phyloP scores from a whole-genome alignment of 2,113 vertebrate genomes.

The Hyla sarda region DNA sequence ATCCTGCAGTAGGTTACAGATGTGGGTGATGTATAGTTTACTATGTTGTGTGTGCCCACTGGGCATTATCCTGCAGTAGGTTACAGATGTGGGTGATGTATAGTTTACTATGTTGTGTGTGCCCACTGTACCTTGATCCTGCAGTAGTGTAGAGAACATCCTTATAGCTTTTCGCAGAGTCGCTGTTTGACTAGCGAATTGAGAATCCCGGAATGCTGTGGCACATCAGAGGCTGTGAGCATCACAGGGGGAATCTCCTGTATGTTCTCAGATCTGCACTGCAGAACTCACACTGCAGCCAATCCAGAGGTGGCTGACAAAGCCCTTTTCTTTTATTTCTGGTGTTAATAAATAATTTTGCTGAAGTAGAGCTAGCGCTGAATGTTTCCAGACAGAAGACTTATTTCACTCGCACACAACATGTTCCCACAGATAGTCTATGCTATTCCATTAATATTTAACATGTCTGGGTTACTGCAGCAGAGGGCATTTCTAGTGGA shows the following conservation, averaged over 20 bases:
- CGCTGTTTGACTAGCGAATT: not conserved
- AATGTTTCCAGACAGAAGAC: constrained; percentile 5
- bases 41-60: no score
- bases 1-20: no score
- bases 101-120: no score
- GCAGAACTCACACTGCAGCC: constrained; percentile 41
- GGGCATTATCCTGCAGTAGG: no score
- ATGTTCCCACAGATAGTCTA: not conserved
- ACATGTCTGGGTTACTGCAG: not conserved
- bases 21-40: no score
- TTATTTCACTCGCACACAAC: not conserved
- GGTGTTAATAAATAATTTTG: constrained; percentile 1
- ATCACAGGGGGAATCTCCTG: constrained; percentile 18
- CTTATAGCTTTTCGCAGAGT: not conserved
- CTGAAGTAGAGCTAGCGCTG: not conserved
- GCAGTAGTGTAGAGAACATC: not conserved
- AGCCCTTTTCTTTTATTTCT: not conserved
- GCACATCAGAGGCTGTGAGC: constrained; percentile 8
- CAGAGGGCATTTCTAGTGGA: not conserved
- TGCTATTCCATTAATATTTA: constrained; percentile 14
- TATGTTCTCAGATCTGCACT: constrained; percentile 47
- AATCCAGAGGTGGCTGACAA: constrained; percentile 2
- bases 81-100: no score
- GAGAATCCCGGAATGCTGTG: constrained; percentile 18
- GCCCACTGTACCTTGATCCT: not conserved